A percentile compares a stretch with the other conserved stretches of the same genome.
Conservation (phyloP, 1,140 invertebrate species). For the Panulirus ornatus region DNA sequence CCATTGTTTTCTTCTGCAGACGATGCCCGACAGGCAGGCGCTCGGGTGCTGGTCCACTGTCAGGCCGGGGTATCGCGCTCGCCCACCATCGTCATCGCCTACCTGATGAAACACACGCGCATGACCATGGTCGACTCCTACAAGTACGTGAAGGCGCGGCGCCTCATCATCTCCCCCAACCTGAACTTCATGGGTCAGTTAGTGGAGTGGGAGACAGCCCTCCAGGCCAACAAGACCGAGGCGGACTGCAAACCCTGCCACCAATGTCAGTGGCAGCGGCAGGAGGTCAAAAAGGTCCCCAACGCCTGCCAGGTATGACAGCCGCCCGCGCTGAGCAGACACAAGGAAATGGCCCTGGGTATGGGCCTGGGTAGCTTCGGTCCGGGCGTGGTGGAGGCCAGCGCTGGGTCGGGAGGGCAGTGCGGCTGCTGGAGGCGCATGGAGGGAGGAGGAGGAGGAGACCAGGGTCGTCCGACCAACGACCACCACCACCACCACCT, state of each 20-base stretch:
- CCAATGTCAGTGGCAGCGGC: slow-evolving; percentile 79
- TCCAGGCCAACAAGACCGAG: slow-evolving; percentile 79
- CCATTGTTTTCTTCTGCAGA: slow-evolving; percentile 84
- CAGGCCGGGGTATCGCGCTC: slow-evolving; percentile 96
- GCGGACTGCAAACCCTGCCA: slow-evolving; percentile 78
- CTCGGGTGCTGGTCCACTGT: slow-evolving; percentile 94
- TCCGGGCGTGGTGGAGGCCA: not conserved
- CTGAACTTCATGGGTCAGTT: slow-evolving; percentile 98
- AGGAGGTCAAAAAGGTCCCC: slow-evolving; percentile 71
- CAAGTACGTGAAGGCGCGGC: slow-evolving; percentile 89
- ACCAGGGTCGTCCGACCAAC: not conserved
- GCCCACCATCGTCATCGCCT: slow-evolving; percentile 96
- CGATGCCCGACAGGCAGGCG: slow-evolving; percentile 87
- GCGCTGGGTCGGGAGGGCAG: not conserved
- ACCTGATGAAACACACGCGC: slow-evolving; percentile 93
- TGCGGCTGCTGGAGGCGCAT: slow-evolving; percentile 34
- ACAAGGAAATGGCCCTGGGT: not conserved
- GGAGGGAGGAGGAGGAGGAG: not conserved
- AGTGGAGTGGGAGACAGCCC: slow-evolving; percentile 89
- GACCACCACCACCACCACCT: slow-evolving; percentile 7
- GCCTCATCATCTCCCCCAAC: slow-evolving; percentile 96
- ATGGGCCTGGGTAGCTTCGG: slow-evolving; percentile 15
- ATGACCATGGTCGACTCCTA: slow-evolving; percentile 94
- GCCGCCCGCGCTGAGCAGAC: not conserved
- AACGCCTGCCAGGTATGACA: slow-evolving; percentile 75